Evolutionary conservation across 2,113 vertebrate species (phyloP), one percentile per base, ranked within the genome.

Genomic region (Opisthocomus hoazin): DNA sequence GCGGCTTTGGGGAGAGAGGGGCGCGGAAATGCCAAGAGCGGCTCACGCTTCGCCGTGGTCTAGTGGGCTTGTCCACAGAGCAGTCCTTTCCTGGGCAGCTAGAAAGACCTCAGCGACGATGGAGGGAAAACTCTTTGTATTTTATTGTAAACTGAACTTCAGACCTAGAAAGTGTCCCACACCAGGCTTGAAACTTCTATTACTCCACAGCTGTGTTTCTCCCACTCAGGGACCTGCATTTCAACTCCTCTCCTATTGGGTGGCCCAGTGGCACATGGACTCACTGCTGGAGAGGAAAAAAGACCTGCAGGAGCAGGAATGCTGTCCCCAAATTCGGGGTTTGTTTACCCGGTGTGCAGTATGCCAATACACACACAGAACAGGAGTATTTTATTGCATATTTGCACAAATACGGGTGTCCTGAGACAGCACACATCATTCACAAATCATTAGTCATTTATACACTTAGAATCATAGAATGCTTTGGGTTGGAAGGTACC

Each of bases 21-120:
- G 8, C 14, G 2, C 45, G 5, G 61, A 13, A 9, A 5, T 5
- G 24, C 21, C 48, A 21, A 24, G 36, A 0, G 7, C 0, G 5
- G 41, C 30, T 63, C 37, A 9, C 8, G 0, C 21, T 63, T 48
- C 13, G 46, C 15, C 34, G 8, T 5, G 11, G 10, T 12, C 34
- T 27, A 3, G 6, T 3, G 12, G 45, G 32, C 13, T 60, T 56
- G 12, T 12, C 21, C 4, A 16, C 39, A 46, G 23, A 30, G 8
- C 3, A 11, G 50, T 5, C 27, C 37, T 39, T n/a, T 36, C 27
- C 54, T 10, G 19, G 26, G 73, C 73, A 32, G 57, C 51, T 5
- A 30, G 43, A 21, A 30, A 24, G 18, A 48, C n/a, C 10, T 16
- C 54, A 54, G 56, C 41, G 46, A 10, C 0, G 53, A 34, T 23